A percentile compares a stretch with the other conserved stretches of the same genome.
Conservation (phyloP, 2,113 vertebrate genomes). For the Sardina pilchardus region DNA sequence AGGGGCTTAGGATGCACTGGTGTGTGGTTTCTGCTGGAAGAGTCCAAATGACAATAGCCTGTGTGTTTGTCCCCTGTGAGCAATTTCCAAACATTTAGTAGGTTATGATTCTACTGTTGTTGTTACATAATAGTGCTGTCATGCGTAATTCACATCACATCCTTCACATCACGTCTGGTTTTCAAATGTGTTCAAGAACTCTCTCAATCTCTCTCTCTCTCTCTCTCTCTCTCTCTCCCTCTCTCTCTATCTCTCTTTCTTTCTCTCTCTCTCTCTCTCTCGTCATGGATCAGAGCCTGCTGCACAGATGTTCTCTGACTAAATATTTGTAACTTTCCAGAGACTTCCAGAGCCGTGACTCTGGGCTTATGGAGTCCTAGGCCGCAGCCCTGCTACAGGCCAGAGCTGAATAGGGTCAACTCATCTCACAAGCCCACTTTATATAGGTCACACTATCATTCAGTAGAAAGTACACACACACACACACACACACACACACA, state of each 20-base stretch:
- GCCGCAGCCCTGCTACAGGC: not conserved
- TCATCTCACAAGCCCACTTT: not conserved
- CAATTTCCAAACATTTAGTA: not conserved
- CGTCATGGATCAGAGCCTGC: conserved; percentile 22
- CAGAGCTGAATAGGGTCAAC: not conserved
- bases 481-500: not conserved
- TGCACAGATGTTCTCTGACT: conserved; percentile 45
- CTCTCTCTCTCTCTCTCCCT: not conserved
- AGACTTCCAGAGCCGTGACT: conserved; percentile 10
- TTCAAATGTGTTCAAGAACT: not conserved
- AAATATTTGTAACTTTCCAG: conserved; percentile 47
- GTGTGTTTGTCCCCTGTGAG: conserved; percentile 3
- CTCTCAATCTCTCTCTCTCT: not conserved
- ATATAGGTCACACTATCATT: not conserved
- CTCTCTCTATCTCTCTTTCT: not conserved
- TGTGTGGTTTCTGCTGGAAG: not conserved
- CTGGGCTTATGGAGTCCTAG: not conserved
- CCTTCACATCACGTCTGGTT: not conserved
- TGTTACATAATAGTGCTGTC: conserved; percentile 3
- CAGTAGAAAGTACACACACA: not conserved
- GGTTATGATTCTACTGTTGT: not conserved
- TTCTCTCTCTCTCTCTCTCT: conserved; percentile 15
- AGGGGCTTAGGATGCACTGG: not conserved
- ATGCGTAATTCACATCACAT: not conserved
- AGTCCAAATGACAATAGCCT: not conserved